phyloP scores from a whole-genome alignment of 92 coral and sea anemone genomes.

The Isaurus tuberculatus region DNA sequence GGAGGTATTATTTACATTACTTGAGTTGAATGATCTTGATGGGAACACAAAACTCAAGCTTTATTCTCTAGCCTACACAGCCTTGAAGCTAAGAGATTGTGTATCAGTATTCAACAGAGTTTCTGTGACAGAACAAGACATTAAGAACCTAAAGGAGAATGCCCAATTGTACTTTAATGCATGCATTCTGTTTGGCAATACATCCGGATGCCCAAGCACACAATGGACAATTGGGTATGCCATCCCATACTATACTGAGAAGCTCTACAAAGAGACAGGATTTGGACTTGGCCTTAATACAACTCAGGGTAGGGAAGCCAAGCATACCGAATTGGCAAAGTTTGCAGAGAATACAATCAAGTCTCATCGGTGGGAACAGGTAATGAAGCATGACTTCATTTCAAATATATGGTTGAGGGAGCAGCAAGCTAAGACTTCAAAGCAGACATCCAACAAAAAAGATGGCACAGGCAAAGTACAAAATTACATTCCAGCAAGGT shows the following conservation, averaged over 20 bases:
- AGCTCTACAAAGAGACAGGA: constrained; percentile 39
- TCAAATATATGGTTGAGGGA: constrained; percentile 53
- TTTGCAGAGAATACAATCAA: constrained; percentile 54
- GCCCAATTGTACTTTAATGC: constrained; percentile 46
- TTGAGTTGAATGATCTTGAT: constrained; percentile 25
- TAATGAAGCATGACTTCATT: constrained; percentile 55
- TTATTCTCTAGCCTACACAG: constrained; percentile 50
- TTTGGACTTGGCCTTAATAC: constrained; percentile 34
- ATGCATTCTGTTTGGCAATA: constrained; percentile 36
- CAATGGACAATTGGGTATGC: constrained; percentile 58
- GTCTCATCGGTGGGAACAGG: constrained; percentile 53
- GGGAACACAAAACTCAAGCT: constrained; percentile 41
- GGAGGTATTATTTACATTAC: constrained; percentile 13
- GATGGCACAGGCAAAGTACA: constrained; percentile 1
- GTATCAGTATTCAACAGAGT: constrained; percentile 47
- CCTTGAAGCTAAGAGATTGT: constrained; percentile 46
- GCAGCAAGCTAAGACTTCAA: constrained; percentile 33
- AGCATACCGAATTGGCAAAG: constrained; percentile 47
- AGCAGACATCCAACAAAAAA: constrained; percentile 7
- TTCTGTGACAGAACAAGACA: constrained; percentile 43
- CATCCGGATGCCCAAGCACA: constrained; percentile 26
- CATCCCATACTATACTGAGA: constrained; percentile 50
- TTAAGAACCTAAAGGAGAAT: constrained; percentile 30
- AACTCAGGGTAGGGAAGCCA: constrained; percentile 59
- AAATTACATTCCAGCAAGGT: constrained; percentile 2